Conservation (phyloP, 2,113 vertebrate species). For the Paramormyrops kingsleyae region DNA sequence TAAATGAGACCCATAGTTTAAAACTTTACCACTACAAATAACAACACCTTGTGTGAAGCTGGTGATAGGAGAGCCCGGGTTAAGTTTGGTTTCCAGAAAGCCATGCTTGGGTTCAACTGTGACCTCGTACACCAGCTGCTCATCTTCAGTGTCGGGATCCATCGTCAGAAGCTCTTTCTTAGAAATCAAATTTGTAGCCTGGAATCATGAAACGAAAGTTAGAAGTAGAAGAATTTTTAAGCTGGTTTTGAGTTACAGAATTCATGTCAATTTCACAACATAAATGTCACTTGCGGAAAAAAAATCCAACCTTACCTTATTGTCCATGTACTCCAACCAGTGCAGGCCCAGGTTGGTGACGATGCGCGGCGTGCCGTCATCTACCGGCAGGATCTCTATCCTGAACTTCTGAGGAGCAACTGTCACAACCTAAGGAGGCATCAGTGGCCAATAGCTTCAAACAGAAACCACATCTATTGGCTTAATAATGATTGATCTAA, state of each 20-base stretch:
- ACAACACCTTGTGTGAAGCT: constrained; percentile 82
- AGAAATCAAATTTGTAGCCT: constrained; percentile 88
- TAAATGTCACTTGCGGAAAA: neutral
- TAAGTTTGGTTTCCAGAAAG: constrained; percentile 79
- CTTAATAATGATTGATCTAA: neutral
- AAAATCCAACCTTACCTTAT: constrained; percentile 80
- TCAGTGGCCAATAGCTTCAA: neutral
- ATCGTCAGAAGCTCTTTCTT: constrained; percentile 88
- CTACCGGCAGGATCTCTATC: constrained; percentile 81
- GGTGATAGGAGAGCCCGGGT: constrained; percentile 56
- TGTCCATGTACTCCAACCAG: constrained; percentile 86
- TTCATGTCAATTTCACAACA: neutral
- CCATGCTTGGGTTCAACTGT: constrained; percentile 70
- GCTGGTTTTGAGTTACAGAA: neutral
- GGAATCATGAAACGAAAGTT: constrained; percentile 25
- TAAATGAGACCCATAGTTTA: neutral
- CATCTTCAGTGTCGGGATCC: constrained; percentile 86
- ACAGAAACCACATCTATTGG: neutral
- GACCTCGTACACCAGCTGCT: constrained; percentile 80
- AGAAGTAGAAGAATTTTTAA: neutral
- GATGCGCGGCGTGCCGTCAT: constrained; percentile 82
- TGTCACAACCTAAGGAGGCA: constrained; percentile 67
- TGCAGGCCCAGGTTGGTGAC: constrained; percentile 90
- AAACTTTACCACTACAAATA: neutral
- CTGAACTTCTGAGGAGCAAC: constrained; percentile 81